These are phyloP conservation scores for Ibycter americanus DNA, from an alignment of 2,797 vertebrate species.

Conservation along the genomic window DNA sequence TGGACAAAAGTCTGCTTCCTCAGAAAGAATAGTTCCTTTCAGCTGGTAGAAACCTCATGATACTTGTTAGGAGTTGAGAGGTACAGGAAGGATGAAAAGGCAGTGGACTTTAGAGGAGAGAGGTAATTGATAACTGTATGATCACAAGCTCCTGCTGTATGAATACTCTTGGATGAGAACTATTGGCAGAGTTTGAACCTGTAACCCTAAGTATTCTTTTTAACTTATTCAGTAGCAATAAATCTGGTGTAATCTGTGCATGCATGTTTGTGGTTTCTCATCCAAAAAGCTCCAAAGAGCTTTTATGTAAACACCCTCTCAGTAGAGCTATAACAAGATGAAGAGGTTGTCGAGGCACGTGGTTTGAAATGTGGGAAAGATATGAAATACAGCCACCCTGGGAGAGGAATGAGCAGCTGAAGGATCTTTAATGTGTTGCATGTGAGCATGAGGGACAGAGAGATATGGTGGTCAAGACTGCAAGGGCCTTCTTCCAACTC, in stretches of 20 bases:
- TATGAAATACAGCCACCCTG: neutral
- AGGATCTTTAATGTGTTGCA: neutral
- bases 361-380: slow-evolving; percentile 41
- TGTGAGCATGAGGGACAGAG: neutral
- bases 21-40: neutral
- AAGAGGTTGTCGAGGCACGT: neutral
- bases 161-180: neutral
- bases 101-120: neutral
- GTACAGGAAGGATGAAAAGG: neutral
- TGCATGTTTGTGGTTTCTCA: slow-evolving; percentile 51
- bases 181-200: neutral
- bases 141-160: neutral
- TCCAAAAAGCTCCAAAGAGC: slow-evolving; percentile 55
- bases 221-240: slow-evolving; percentile 18
- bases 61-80: neutral
- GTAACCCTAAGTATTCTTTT: slow-evolving; percentile 19
- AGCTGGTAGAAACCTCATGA: neutral
- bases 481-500: neutral
- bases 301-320: slow-evolving; percentile 57
- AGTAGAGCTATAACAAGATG: slow-evolving; percentile 34
- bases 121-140: neutral
- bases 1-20: neutral
- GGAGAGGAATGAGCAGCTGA: neutral
- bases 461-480: neutral
- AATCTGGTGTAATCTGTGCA: slow-evolving; percentile 24